Conservation (phyloP, 1,140 invertebrate species). For the Lordiphosa clarofinis region DNA sequence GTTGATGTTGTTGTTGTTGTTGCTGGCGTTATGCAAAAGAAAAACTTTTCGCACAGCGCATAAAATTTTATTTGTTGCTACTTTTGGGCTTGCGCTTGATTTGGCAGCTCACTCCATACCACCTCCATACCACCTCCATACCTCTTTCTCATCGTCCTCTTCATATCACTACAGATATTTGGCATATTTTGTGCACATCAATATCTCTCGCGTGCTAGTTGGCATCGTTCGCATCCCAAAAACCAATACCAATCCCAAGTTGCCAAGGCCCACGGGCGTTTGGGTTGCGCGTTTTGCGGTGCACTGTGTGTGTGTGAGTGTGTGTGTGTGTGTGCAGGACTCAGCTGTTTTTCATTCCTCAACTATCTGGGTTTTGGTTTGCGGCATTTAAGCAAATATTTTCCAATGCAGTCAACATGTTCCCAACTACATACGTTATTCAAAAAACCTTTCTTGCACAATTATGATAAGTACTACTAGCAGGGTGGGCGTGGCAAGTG, state of each 20-base stretch:
- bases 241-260: slow-evolving; percentile 22
- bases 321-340: slow-evolving; percentile 14
- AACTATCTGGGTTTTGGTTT: slow-evolving; percentile 74
- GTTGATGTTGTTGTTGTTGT: slow-evolving; percentile 32
- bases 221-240: slow-evolving; percentile 43
- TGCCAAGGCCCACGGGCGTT: slow-evolving; percentile 56
- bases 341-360: slow-evolving; percentile 53
- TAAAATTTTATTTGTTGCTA: slow-evolving; percentile 78
- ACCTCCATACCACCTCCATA: too few relatives aligned
- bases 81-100: slow-evolving; percentile 76
- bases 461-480: slow-evolving; percentile 40
- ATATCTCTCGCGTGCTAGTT: slow-evolving; percentile 75
- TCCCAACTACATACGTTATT: slow-evolving; percentile 20
- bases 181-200: slow-evolving; percentile 73
- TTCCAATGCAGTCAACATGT: slow-evolving; percentile 55
- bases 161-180: slow-evolving; percentile 46
- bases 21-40: slow-evolving; percentile 63
- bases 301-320: slow-evolving; percentile 26
- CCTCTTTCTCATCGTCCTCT: too few relatives aligned
- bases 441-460: too few relatives aligned
- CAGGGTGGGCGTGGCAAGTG: slow-evolving; percentile 26
- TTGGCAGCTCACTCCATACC: slow-evolving; percentile 61
- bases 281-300: slow-evolving; percentile 70
- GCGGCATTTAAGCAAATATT: slow-evolving; percentile 76
- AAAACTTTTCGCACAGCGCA: slow-evolving; percentile 70